These are phyloP conservation scores for Natrix natrix DNA, from an alignment of 2,797 vertebrate genomes.

Conservation along the genomic window DNA sequence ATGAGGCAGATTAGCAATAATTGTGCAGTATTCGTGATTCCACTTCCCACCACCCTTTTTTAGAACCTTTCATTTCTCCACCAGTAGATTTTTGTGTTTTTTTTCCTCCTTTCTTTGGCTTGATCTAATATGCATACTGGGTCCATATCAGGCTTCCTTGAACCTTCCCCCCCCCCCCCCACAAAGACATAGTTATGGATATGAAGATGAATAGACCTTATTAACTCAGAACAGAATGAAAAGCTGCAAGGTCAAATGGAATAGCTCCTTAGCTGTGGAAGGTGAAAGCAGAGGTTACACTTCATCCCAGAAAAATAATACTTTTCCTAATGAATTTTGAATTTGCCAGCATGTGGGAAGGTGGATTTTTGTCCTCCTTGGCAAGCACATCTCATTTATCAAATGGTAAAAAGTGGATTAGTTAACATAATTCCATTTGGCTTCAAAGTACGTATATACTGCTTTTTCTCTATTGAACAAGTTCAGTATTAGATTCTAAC, in stretches of 20 bases:
- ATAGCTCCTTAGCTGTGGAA: neutral
- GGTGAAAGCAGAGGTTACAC: constrained; percentile 25
- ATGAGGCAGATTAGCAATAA: neutral
- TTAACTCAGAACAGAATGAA: neutral
- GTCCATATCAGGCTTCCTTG: neutral
- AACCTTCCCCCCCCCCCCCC: neutral
- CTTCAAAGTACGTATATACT: rapidly evolving
- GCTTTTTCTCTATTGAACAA: constrained; percentile 23
- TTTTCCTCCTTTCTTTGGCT: neutral
- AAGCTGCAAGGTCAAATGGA: constrained; percentile 15
- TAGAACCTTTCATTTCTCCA: neutral
- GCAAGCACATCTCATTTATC: constrained; percentile 38
- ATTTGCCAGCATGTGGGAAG: constrained; percentile 17
- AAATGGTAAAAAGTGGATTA: constrained; percentile 6
- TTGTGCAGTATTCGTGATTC: neutral
- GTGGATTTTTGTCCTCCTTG: neutral
- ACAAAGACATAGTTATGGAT: neutral
- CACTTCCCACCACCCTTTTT: neutral
- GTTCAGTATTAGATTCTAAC: neutral
- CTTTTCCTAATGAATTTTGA: constrained; percentile 25
- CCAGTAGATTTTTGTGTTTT: neutral
- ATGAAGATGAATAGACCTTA: neutral
- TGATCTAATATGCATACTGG: neutral
- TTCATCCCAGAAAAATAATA: constrained; percentile 41
- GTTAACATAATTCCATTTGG: constrained; percentile 24